Conservation (phyloP, 2,113 vertebrate species). For the Gracilinanus agilis region DNA sequence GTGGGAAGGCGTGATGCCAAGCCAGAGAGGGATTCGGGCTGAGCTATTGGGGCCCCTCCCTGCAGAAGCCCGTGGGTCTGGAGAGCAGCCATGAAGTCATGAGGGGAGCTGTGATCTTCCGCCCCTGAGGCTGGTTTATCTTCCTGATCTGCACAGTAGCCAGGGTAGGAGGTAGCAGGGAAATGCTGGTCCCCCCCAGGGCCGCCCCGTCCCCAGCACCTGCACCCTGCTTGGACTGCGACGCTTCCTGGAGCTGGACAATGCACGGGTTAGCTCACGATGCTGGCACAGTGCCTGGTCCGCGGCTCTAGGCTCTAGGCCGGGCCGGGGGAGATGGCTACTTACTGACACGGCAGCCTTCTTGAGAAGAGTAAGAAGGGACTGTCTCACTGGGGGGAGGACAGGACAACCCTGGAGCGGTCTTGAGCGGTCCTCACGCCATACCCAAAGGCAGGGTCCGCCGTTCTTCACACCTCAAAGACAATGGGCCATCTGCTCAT, state of each 20-base stretch:
- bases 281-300: constrained; percentile 37
- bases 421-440: not conserved
- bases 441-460: not conserved
- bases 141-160: not conserved
- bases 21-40: constrained; percentile 47
- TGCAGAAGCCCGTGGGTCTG: constrained; percentile 40
- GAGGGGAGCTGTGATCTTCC: constrained; percentile 40
- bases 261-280: not conserved
- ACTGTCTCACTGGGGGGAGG: not conserved
- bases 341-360: not conserved
- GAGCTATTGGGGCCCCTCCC: not conserved
- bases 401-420: not conserved
- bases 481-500: not conserved
- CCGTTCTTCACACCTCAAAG: not conserved
- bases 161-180: constrained; percentile 3
- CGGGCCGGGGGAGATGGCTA: not conserved
- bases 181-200: not conserved
- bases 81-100: constrained; percentile 39
- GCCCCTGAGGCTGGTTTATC: constrained; percentile 1
- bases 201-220: not conserved
- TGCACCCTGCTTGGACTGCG: not conserved
- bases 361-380: not conserved
- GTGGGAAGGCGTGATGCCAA: constrained; percentile 52
- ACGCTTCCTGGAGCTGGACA: constrained; percentile 51
- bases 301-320: not conserved